Evolutionary conservation across 2,113 vertebrate species (phyloP).

Genomic region (Vanacampus margaritifer): DNA sequence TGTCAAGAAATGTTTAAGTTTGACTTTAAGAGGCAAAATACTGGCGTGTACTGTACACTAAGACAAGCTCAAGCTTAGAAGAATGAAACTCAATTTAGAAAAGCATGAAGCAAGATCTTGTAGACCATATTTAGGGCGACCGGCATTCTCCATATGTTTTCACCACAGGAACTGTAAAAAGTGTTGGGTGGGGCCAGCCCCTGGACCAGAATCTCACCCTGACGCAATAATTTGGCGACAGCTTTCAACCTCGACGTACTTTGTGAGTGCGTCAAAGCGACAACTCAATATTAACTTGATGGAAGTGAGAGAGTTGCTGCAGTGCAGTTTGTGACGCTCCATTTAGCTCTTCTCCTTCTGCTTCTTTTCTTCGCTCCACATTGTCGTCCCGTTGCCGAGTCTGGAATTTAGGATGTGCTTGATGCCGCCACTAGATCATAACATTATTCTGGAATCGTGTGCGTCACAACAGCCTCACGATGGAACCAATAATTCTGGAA

Average conservation of each 20-base stretch:
- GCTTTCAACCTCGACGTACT: background rate
- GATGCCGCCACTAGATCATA: background rate
- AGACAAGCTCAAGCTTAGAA: background rate
- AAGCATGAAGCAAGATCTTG: background rate
- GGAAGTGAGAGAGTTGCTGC: slow-evolving; percentile 1
- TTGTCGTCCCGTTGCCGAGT: background rate
- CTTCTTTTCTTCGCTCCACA: background rate
- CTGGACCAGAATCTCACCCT: background rate
- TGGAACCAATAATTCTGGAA: background rate
- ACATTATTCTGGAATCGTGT: background rate
- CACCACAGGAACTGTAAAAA: background rate
- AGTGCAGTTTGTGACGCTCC: slow-evolving; percentile 10
- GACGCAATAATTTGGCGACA: background rate
- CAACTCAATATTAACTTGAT: background rate
- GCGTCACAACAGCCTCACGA: background rate
- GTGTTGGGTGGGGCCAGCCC: background rate
- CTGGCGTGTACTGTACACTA: background rate
- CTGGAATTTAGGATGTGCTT: background rate
- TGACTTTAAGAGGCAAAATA: background rate
- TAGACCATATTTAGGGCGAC: background rate
- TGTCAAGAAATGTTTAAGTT: background rate
- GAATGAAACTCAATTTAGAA: background rate
- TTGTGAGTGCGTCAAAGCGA: background rate
- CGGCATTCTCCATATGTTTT: slow-evolving; percentile 1
- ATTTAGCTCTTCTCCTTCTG: slow-evolving; percentile 5